Conservation (phyloP, 1,140 invertebrate genomes). For the Neodiprion fabricii region DNA sequence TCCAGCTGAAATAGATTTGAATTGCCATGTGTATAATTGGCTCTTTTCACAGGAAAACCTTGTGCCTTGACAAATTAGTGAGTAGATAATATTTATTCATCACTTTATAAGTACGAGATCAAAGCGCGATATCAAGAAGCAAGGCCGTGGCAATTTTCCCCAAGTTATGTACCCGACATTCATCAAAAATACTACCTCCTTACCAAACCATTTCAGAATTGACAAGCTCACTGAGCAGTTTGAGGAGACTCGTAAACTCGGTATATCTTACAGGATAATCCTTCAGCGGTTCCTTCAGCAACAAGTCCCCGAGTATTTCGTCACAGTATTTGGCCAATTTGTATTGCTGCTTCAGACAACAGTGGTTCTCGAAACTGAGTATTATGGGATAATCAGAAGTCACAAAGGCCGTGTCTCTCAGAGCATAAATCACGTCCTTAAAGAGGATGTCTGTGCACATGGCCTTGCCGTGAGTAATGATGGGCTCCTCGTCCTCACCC, state of each 20-base stretch:
- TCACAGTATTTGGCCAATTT: slow-evolving; percentile 99
- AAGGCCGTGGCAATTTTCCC: background rate
- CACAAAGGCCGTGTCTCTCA: slow-evolving; percentile 98
- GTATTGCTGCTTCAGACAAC: slow-evolving; percentile 95
- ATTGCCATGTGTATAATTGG: background rate
- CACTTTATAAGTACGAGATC: background rate
- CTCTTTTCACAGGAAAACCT: background rate
- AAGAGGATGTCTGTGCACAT: slow-evolving; percentile 99
- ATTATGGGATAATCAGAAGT: slow-evolving; percentile 98
- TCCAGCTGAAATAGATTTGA: slow-evolving; percentile 70
- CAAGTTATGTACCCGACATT: no score
- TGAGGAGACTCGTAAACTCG: background rate
- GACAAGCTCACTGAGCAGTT: no score
- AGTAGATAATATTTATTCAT: background rate
- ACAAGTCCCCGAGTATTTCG: slow-evolving; percentile 91
- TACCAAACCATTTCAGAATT: background rate
- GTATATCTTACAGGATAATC: slow-evolving; percentile 79
- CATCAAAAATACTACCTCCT: no score
- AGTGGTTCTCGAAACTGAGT: slow-evolving; percentile 99
- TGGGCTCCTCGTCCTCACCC: slow-evolving; percentile 95
- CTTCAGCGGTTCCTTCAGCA: slow-evolving; percentile 89
- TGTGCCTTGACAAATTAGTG: background rate
- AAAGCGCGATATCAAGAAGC: background rate
- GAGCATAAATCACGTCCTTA: slow-evolving; percentile 97
- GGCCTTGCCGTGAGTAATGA: slow-evolving; percentile 98